Evolutionary conservation across 2,113 vertebrate genomes (phyloP), one percentile per base, ranked within the genome.

Genomic region (Lampris incognitus): DNA sequence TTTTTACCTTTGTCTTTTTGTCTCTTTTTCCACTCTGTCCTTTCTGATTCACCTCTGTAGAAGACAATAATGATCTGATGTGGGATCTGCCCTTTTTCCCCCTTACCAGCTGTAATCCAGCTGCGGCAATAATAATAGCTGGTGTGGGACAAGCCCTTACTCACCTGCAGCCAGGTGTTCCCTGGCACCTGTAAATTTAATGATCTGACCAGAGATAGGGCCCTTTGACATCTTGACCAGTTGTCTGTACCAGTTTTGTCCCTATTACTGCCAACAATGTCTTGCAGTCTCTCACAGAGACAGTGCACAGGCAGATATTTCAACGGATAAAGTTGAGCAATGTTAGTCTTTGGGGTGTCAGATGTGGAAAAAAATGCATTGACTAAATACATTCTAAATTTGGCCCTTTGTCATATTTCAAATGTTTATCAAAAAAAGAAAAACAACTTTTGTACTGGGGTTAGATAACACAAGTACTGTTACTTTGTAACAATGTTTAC

Each of bases 51-150:
- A 66, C 46, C 77, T 74, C 66, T 81, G 67, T 77, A 69, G 80
- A 80, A 73, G 71, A 75, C 86, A 84, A 80, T 87, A 89, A 90
- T 85, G 87, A 87, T 76, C 85, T 85, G 86, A 88, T 67, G 68
- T 83, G 85, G 86, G 89, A 91, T 80, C 76, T 91, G 88, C 85
- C 89, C 91, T 89, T 64, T 78, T 74, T 83, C 79, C 66, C 85
- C 79, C 85, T 83, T 72, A 85, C 78, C 90, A 88, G 89, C 87
- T 90, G 90, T 84, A 87, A 81, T 87, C 58, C 80, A 79, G 60
- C 64, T 74, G 85, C 86, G 74, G 83, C 80, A 88, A 77, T 86
- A 86, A 82, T 83, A 85, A 83, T 69, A 83, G 85, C 83, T 86
- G 81, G 85, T 81, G 69, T 73, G 70, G 81, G 86, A 86, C 80